Evolutionary conservation across 1,140 invertebrate genomes (phyloP), one percentile per base, ranked within the genome.

Genomic region (Galendromus occidentalis): DNA sequence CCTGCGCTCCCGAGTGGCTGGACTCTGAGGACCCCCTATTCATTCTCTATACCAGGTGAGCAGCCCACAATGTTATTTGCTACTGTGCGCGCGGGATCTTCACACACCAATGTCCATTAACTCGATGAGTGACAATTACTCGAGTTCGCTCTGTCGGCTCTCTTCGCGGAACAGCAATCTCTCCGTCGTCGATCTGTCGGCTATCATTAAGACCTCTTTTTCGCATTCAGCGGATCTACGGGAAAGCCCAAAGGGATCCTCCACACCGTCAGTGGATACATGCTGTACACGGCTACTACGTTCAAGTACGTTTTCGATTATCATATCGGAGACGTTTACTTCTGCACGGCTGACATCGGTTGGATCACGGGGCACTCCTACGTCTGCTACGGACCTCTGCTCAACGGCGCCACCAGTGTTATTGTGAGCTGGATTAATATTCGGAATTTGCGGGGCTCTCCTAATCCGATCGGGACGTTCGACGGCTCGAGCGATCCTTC

Each of bases 281-380:
- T 98, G 76, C 71, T 94, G 12, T 96, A 95, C 73, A 85, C 86
- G 4, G 84, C 86, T 0, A 86, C 87, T 0, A 91, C 89, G 0
- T 91, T 91, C 73, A 90, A 90, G 76, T 92, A 92, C 68, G 88
- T 91, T 1, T 98, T 98, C 75, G 91, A 98, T 75, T 91, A 93
- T 75, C 85, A 88, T 69, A 84, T 85, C 0, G 82, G 82, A 42
- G 94, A 98, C 74, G 80, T 96, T 59, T 97, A 88, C 76, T 98
- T 90, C 87, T 97, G 94, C 72, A 97, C 93, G n/a, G 94, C 94
- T n/a, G 94, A 98, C 74, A 85, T 97, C 65, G 93, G 93, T 63
- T 98, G 93, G 93, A 96, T 98, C 72, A 97, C 91, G 55, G 91
- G 92, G 14, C 93, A 98, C 75, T 91, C 88, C 0, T 97, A 97